These are phyloP conservation scores for Chamaea fasciata DNA, from an alignment of 2,113 vertebrate genomes.

Conservation along the genomic window DNA sequence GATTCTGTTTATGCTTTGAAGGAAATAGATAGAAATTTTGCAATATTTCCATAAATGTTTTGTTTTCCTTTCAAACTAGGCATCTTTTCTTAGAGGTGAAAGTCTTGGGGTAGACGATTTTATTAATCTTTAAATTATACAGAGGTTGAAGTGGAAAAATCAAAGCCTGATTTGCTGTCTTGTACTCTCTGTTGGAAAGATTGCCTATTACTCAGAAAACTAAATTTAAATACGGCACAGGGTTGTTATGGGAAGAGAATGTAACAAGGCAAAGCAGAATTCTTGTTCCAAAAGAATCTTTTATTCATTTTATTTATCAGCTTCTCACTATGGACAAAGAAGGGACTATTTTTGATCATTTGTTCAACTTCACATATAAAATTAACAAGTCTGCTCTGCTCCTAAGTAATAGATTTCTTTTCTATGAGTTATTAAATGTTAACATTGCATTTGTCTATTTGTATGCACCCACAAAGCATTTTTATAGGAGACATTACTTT, in stretches of 20 bases:
- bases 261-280: background rate
- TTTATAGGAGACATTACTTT: background rate
- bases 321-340: background rate
- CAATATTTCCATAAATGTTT: background rate
- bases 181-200: background rate
- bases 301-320: background rate
- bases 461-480: background rate
- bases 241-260: background rate
- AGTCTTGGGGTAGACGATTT: background rate
- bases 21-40: background rate
- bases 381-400: background rate
- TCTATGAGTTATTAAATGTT: background rate
- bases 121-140: background rate
- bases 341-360: background rate
- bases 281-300: background rate
- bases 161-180: background rate
- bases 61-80: background rate
- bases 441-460: conserved; percentile 8
- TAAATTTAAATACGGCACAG: background rate
- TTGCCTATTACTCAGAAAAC: background rate
- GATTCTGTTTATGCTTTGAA: background rate
- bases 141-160: background rate
- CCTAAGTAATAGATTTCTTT: background rate
- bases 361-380: background rate
- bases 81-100: background rate